phyloP scores from a whole-genome alignment of 2,888 invertebrate genomes.

The Conomelus anceps region DNA sequence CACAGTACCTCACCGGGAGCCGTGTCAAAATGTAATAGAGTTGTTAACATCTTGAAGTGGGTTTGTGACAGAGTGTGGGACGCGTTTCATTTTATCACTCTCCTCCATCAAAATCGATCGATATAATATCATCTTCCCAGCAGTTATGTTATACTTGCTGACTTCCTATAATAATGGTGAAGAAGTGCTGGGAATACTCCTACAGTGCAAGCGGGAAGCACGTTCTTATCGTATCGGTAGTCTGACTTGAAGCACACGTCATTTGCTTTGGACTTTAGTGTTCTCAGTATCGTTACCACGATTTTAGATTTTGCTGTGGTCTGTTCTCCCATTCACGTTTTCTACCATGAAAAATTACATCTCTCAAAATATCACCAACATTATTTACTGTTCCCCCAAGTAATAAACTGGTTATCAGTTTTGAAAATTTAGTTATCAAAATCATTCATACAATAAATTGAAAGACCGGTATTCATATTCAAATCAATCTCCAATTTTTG shows the following conservation, averaged over 20 bases:
- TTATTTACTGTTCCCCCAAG: too few relatives aligned
- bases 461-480: too few relatives aligned
- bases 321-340: background rate
- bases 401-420: too few relatives aligned
- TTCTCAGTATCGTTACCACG: background rate
- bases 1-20: background rate
- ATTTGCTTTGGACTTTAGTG: background rate
- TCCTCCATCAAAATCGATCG: background rate
- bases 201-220: background rate
- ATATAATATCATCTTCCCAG: background rate
- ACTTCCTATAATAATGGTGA: background rate
- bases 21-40: background rate
- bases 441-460: too few relatives aligned
- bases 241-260: background rate
- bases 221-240: background rate
- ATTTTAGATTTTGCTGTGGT: background rate
- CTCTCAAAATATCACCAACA: too few relatives aligned
- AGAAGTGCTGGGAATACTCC: background rate
- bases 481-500: too few relatives aligned
- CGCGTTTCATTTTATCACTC: background rate
- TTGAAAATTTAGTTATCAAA: too few relatives aligned
- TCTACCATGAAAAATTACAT: background rate
- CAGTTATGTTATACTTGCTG: background rate
- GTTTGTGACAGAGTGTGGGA: background rate
- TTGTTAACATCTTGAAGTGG: background rate